Evolutionary conservation across 1,140 invertebrate species (phyloP), one percentile per base, ranked within the genome.

Genomic region (Habropoda laboriosa): DNA sequence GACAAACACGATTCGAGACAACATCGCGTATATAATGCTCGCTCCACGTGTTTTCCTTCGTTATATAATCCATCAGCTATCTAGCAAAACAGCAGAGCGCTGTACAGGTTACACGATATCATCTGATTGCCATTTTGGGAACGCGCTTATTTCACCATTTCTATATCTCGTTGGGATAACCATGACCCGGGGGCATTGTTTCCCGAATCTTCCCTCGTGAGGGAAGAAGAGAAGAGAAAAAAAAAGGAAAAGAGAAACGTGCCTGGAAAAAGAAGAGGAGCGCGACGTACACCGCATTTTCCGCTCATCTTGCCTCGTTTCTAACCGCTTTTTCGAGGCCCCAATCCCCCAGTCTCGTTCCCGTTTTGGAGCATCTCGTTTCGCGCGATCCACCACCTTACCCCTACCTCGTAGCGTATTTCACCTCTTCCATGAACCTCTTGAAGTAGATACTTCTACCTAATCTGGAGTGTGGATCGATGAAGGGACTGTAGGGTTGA

Each of bases 391-490:
- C 71, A 67, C 6, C 60, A 55, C 32, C 38, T 18, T 63, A 30
- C 60, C 30, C 67, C 40, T 27, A n/a, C 24, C 64, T 45, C 58
- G 49, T 63, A 47, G 49, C 30, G 64, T 30, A 61, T 66, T 80
- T 71, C 40, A 24, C 45, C 49, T 74, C 76, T 64, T 38, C 38
- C 51, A 40, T 27, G 47, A 40, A 68, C 38, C 53, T 61, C 68
- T 72, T 30, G 57, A 80, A 53, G 64, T 51, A 16, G 75, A 78
- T 76, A 76, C 72, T 82, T 68, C 68, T 72, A 67, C 60, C 60
- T 84, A 78, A 73, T 81, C 73, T 85, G 45, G 55, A 78, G 73
- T 75, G 49, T 66, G 73, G 73, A 85, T 85, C 83, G 82, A 85
- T 78, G 79, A 40, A 55, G 49, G 73, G 63, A 80, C 13, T 35